Evolutionary conservation across 2,797 vertebrate species (phyloP), one percentile per base, ranked within the genome.

Genomic region (Galago senegalensis): DNA sequence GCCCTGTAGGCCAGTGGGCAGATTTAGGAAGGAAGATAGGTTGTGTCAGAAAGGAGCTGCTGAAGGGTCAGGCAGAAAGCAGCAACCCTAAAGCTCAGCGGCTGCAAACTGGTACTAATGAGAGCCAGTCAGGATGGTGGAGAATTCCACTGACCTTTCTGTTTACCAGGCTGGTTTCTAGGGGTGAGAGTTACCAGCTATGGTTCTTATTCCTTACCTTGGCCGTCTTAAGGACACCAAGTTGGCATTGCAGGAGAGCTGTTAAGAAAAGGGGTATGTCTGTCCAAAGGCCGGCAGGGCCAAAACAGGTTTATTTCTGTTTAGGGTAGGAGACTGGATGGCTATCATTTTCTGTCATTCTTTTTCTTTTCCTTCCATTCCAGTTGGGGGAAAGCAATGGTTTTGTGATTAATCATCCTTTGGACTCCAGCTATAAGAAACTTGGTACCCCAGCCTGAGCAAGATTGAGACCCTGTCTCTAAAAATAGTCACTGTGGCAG

Each of bases 381-480:
- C 7, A 43, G 43, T 23, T 61, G 65, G 43, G 73, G n/a, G 16
- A 43, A 21, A 91, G 20, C 29, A 12, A 12, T 29, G 43, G 40
- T 9, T 72, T 88, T 92, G 83, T 60, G 40, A 46, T 77, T 70
- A 31, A 21, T 89, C 73, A 67, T 75, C 46, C 37, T 93, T 87
- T 76, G 69, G 96, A 92, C 89, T 63, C 53, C 60, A 40, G 31
- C 83, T 86, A 0, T 73, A 73, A 80, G 92, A 84, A 40, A 53
- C 76, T 49, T 49, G 49, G 49, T 49, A 49, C 49, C 49, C 49
- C 13, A 14, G 49, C 49, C 49, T 49, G 49, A 49, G 49, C 49
- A 49, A 49, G 49, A 49, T 14, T 49, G 49, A 49, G 49, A 49
- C 49, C 49, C 49, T 49, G 49, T 49, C 49, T 49, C 49, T 49